Percentiles rank a stretch among this genome's conserved stretches.
Conservation (phyloP, 2,888 invertebrate species). For the Galerucella calmariensis region DNA sequence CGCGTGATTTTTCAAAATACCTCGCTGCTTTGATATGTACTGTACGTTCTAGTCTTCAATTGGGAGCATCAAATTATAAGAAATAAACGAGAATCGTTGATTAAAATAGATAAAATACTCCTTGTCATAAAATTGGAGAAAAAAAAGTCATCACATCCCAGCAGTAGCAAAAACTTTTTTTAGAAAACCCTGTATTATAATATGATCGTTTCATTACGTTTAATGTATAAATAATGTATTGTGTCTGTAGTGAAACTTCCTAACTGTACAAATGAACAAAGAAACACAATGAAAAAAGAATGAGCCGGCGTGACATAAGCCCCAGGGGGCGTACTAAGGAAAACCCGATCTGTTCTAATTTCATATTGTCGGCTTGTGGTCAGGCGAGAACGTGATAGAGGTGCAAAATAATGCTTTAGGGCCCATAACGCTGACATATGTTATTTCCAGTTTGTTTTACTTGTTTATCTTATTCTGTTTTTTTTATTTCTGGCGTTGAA, state of each 20-base stretch:
- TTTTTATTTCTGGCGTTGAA: background rate
- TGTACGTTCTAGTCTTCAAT: too few relatives aligned
- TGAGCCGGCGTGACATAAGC: constrained; percentile 1
- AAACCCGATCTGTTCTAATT: constrained; percentile 49
- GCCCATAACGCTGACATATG: constrained; percentile 46
- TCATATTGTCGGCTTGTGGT: constrained; percentile 49
- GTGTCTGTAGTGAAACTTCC: background rate
- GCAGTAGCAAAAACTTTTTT: too few relatives aligned
- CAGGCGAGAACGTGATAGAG: constrained; percentile 48
- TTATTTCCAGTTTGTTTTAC: constrained; percentile 41
- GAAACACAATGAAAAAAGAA: constrained; percentile 2
- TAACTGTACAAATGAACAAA: background rate
- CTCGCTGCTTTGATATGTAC: too few relatives aligned
- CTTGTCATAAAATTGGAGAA: too few relatives aligned
- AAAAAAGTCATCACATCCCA: too few relatives aligned
- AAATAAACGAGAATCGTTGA: too few relatives aligned
- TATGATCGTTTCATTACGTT: too few relatives aligned
- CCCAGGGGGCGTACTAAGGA: constrained; percentile 38
- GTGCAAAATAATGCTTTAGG: constrained; percentile 46
- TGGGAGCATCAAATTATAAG: too few relatives aligned
- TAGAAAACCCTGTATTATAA: too few relatives aligned
- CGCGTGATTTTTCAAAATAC: too few relatives aligned
- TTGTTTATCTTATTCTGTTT: constrained; percentile 17
- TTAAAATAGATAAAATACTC: too few relatives aligned
- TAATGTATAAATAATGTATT: background rate